Base-by-base conservation (phyloP, 1,140 invertebrate species). In the Drosophila parvula region DNA sequence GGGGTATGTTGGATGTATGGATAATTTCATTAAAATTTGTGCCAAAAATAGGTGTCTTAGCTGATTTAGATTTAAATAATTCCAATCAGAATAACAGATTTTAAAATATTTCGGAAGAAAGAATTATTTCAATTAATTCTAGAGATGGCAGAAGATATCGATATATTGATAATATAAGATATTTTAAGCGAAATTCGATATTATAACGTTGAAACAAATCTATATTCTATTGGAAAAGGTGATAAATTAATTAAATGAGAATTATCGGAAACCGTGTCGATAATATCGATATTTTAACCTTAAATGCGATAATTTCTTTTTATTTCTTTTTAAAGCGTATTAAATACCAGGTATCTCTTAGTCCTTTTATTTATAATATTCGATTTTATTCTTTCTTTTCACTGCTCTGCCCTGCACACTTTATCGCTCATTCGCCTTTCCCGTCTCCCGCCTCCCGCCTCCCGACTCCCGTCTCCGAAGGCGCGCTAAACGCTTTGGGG, bases 401-500 rank as follows among this genome's bases (percentile, higher is more conserved):
- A 58, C 71, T 61, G 45, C 67, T 22, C 41, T 62, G 32, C 73
- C 55, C 55, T 83, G 71, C 80, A 74, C 83, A 86, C 79, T 86
- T 86, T 86, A 88, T 86, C 83, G 79, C 84, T 88, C 68, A 83
- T 79, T 85, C 82, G 79, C 79, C 62, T 32, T 68, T 75, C 75
- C 78, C 47, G 53, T 58, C 48, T 86, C 69, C 63, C 22, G 22
- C 3, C 22, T 71, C 75, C 78, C 47, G 53, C 53, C 48, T 86
- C 69, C 67, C n/a, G n/a, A n/a, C n/a, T 71, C 75, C 78, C 47
- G 53, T 58, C 48, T 86, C 69, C 67, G 60, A 68, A 86, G 79
- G 83, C 79, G 71, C 83, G 83, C 83, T 86, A 86, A 86, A 86
- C 83, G 83, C 83, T 86, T 77, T 83, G 76, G 79, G 83, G 83